Evolutionary conservation across 1,140 invertebrate species (phyloP).

Genomic region (Rhopalosiphum padi): DNA sequence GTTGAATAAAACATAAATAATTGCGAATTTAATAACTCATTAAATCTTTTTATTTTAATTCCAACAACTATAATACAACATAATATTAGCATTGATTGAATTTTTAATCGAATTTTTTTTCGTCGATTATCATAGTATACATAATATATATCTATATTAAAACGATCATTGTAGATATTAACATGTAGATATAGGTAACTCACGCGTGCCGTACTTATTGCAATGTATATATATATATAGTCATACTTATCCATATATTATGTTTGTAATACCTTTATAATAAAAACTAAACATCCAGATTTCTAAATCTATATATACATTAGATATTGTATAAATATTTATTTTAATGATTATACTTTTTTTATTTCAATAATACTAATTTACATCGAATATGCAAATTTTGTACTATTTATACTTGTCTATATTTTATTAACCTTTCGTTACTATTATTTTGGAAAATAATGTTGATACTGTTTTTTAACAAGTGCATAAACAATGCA

Average conservation of each 20-base stretch:
- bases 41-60: neutral
- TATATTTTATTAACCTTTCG: neutral
- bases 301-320: neutral
- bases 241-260: neutral
- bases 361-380: neutral
- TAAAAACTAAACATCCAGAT: neutral
- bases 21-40: neutral
- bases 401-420: neutral
- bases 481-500: neutral
- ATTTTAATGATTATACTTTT: neutral
- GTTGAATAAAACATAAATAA: neutral
- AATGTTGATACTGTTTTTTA: neutral
- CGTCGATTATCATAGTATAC: neutral
- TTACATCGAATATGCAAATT: neutral
- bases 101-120: constrained; percentile 29
- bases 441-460: neutral
- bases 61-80: neutral
- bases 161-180: neutral
- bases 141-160: neutral
- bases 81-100: neutral
- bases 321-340: neutral
- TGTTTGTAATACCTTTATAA: neutral
- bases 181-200: neutral
- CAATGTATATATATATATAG: neutral
- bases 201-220: neutral